Evolutionary conservation across 2,113 vertebrate species (phyloP).

Genomic region (Gymnarchus niloticus): DNA sequence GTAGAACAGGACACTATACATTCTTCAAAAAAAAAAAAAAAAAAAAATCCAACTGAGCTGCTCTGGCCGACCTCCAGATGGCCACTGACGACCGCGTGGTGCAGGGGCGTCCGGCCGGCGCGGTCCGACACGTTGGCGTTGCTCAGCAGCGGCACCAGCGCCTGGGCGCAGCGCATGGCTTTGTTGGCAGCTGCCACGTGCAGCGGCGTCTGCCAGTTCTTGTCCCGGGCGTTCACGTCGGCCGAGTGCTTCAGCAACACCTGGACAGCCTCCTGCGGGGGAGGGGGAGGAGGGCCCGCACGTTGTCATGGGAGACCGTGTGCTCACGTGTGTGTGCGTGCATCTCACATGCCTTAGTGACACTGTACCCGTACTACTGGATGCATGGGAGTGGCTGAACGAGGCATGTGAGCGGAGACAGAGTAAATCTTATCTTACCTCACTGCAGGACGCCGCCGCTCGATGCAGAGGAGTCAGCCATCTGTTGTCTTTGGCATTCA

Average conservation of each 20-base stretch:
- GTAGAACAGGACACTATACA: neutral
- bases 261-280: constrained; percentile 87
- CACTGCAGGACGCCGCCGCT: constrained; percentile 95
- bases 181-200: constrained; percentile 95
- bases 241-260: constrained; percentile 94
- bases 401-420: too few species aligned
- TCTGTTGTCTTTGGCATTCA: constrained; percentile 99
- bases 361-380: neutral
- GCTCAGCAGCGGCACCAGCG: constrained; percentile 88
- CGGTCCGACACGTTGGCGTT: constrained; percentile 95
- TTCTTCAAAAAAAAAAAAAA: too few species aligned
- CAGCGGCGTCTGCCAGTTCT: constrained; percentile 97
- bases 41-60: neutral
- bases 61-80: constrained; percentile 76
- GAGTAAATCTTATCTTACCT: constrained; percentile 62
- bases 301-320: neutral
- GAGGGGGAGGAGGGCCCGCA: neutral
- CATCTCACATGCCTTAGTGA: too few species aligned
- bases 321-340: neutral
- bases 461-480: constrained; percentile 98
- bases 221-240: constrained; percentile 94
- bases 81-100: constrained; percentile 95
- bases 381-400: too few species aligned
- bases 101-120: constrained; percentile 88
- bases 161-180: constrained; percentile 93